Percentiles rank a stretch among this genome's conserved stretches.
Evolutionary conservation across 2,797 vertebrate genomes (phyloP).

Genomic region (Apogon hyalosoma): DNA sequence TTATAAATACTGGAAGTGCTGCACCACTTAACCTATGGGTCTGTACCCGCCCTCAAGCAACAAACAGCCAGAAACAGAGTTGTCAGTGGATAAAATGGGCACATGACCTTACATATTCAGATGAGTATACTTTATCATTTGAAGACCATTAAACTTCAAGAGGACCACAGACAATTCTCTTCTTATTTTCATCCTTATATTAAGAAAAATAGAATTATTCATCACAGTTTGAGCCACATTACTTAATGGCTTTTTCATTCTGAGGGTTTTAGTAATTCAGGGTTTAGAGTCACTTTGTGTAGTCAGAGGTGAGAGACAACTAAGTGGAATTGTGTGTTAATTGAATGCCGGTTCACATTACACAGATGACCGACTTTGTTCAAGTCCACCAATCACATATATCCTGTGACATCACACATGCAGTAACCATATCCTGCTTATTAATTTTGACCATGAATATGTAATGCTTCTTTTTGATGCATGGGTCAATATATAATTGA

Average conservation of each 20-base stretch:
- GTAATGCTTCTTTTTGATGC: no score
- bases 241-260: background rate
- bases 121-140: background rate
- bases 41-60: slow-evolving; percentile 19
- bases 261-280: background rate
- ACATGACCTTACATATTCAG: background rate
- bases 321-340: slow-evolving; percentile 69
- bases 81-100: slow-evolving; percentile 38
- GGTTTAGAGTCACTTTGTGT: slow-evolving; percentile 28
- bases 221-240: background rate
- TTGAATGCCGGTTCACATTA: slow-evolving; percentile 80
- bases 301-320: slow-evolving; percentile 20
- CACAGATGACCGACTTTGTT: slow-evolving; percentile 67
- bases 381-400: slow-evolving; percentile 13
- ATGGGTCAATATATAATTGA: no score
- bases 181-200: slow-evolving; percentile 12
- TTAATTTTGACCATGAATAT: no score
- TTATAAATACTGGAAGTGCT: slow-evolving; percentile 33
- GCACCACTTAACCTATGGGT: slow-evolving; percentile 26
- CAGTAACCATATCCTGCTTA: no score
- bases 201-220: background rate
- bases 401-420: slow-evolving; percentile 12
- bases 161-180: background rate
- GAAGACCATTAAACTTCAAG: background rate
- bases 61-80: slow-evolving; percentile 3